A percentile compares a stretch with the other conserved stretches of the same genome.
These are phyloP conservation scores for Bagarius yarrelli DNA, from an alignment of 2,113 vertebrate species.

Conservation along the genomic window DNA sequence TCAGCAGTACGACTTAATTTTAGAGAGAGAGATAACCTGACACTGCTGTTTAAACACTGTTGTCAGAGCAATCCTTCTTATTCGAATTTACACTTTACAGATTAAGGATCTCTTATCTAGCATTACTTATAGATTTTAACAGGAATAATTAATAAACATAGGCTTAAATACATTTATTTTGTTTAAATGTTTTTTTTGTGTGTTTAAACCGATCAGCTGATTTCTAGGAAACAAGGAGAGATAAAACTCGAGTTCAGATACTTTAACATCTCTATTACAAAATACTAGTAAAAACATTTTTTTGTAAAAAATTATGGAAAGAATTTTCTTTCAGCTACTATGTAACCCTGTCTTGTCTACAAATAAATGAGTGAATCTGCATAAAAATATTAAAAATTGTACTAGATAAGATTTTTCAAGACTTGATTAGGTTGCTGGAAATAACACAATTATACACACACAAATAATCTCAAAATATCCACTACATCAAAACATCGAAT, in stretches of 20 bases:
- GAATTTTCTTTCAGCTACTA: neutral
- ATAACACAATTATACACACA: neutral
- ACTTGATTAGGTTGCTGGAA: neutral
- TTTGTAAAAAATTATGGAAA: neutral
- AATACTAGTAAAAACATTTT: neutral
- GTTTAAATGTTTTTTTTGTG: neutral
- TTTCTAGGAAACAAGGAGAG: neutral
- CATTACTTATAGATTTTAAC: neutral
- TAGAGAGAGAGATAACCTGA: neutral
- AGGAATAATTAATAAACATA: neutral
- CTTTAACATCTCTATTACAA: neutral
- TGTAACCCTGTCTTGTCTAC: neutral
- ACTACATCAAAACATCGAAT: neutral
- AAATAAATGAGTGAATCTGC: too few species aligned
- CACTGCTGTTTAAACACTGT: neutral
- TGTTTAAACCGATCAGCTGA: neutral
- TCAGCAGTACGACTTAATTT: neutral
- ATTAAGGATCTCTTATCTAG: neutral
- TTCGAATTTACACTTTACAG: neutral
- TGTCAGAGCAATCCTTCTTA: neutral
- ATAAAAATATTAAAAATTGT: neutral
- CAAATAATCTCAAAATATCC: neutral
- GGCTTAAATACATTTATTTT: neutral
- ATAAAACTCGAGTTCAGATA: neutral
- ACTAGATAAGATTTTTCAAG: neutral